Evolutionary conservation across 2,888 invertebrate species (phyloP).

Genomic region (Mythimna ferrago): DNA sequence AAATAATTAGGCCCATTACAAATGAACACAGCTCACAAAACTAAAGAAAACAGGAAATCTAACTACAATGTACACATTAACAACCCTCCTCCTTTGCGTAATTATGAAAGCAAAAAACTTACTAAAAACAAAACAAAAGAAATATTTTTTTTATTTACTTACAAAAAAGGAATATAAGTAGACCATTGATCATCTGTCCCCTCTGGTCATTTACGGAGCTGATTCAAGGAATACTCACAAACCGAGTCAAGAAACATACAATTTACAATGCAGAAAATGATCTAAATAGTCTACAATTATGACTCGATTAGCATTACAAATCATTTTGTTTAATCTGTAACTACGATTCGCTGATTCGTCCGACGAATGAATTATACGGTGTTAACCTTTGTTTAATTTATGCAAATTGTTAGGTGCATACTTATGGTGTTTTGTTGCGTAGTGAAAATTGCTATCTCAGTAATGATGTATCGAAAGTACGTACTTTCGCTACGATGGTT

Average conservation of each 20-base stretch:
- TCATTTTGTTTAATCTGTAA: slow-evolving; percentile 77
- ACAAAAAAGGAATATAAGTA: slow-evolving; percentile 37
- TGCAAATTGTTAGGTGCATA: slow-evolving; percentile 78
- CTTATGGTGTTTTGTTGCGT: slow-evolving; percentile 67
- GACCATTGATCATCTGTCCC: slow-evolving; percentile 35
- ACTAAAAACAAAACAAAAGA: not conserved
- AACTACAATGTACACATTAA: not conserved
- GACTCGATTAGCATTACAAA: slow-evolving; percentile 79
- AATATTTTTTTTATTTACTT: not conserved
- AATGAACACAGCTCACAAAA: not conserved
- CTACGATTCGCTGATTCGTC: slow-evolving; percentile 71
- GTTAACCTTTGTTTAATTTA: slow-evolving; percentile 81
- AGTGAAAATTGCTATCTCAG: slow-evolving; percentile 67
- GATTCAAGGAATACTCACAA: slow-evolving; percentile 42
- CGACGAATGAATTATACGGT: slow-evolving; percentile 74
- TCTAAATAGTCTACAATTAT: slow-evolving; percentile 73
- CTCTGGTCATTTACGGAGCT: slow-evolving; percentile 35
- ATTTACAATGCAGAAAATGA: slow-evolving; percentile 71
- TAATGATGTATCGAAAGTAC: slow-evolving; percentile 41
- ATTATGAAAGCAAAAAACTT: slow-evolving; percentile 1
- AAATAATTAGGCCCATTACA: too few species aligned
- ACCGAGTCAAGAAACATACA: slow-evolving; percentile 60
- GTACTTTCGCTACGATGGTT: slow-evolving; percentile 15
- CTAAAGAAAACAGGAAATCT: not conserved
- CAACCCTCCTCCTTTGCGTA: not conserved